Evolutionary conservation across 2,113 vertebrate genomes (phyloP).

Genomic region (Sardina pilchardus): DNA sequence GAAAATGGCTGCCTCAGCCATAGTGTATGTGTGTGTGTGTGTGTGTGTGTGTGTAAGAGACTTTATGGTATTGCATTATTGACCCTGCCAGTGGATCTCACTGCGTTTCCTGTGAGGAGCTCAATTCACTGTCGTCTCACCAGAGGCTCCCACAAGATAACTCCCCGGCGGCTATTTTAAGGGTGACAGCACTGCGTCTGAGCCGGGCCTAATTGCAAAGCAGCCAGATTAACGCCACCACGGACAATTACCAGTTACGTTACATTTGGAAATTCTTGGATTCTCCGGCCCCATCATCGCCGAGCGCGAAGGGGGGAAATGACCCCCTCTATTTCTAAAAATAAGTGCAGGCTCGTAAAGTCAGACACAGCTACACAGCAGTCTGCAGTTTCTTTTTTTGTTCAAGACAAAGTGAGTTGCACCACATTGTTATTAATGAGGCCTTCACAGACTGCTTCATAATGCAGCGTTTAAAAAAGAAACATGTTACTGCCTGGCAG

Average conservation of each 20-base stretch:
- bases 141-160: neutral
- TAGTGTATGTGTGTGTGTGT: neutral
- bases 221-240: neutral
- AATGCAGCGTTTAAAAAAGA: neutral
- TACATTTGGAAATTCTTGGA: neutral
- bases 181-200: neutral
- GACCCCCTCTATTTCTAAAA: neutral
- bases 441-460: conserved; percentile 12
- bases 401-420: neutral
- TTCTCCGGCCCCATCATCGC: neutral
- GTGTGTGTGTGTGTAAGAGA: neutral
- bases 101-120: conserved; percentile 37
- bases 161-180: neutral
- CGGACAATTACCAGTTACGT: neutral
- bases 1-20: neutral
- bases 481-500: neutral
- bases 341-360: neutral
- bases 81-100: neutral
- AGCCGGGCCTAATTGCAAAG: neutral
- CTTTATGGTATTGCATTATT: conserved; percentile 22
- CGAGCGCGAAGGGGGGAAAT: neutral
- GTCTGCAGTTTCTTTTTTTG: neutral
- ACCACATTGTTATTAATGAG: neutral
- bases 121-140: conserved; percentile 1
- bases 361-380: neutral